Evolutionary conservation across 2,888 invertebrate species (phyloP).

Genomic region (Idaea biselata): DNA sequence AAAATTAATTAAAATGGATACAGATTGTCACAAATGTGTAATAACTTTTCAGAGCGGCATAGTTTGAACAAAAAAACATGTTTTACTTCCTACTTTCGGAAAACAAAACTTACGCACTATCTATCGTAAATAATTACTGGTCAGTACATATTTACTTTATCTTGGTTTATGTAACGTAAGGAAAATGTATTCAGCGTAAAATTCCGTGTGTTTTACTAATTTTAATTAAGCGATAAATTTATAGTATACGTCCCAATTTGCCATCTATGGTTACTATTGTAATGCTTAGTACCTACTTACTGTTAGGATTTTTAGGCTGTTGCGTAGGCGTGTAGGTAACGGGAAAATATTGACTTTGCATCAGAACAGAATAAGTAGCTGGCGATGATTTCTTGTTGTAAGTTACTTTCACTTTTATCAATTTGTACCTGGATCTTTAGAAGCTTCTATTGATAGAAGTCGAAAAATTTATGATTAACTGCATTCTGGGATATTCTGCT

Average conservation of each 20-base stretch:
- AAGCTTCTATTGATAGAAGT: too few relatives aligned
- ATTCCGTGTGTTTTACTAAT: background rate
- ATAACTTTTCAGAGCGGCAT: background rate
- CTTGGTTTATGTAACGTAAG: background rate
- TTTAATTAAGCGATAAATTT: background rate
- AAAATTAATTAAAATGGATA: background rate
- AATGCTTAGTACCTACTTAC: background rate
- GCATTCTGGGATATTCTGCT: too few relatives aligned
- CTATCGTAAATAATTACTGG: background rate
- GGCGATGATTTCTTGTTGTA: too few relatives aligned
- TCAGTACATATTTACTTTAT: conserved; percentile 2
- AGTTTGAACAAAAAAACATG: background rate
- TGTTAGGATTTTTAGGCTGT: background rate
- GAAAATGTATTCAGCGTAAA: background rate
- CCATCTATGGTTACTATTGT: background rate
- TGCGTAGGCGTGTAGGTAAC: background rate
- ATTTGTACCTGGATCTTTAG: too few relatives aligned
- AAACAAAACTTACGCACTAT: background rate
- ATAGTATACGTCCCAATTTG: background rate
- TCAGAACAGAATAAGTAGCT: too few relatives aligned
- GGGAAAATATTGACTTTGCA: too few relatives aligned
- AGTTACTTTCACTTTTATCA: too few relatives aligned
- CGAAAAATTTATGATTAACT: too few relatives aligned
- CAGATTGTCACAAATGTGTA: background rate
- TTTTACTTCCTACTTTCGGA: background rate